Base-by-base conservation (phyloP, 2,113 vertebrate species). In the Aspiorhynchus laticeps region DNA sequence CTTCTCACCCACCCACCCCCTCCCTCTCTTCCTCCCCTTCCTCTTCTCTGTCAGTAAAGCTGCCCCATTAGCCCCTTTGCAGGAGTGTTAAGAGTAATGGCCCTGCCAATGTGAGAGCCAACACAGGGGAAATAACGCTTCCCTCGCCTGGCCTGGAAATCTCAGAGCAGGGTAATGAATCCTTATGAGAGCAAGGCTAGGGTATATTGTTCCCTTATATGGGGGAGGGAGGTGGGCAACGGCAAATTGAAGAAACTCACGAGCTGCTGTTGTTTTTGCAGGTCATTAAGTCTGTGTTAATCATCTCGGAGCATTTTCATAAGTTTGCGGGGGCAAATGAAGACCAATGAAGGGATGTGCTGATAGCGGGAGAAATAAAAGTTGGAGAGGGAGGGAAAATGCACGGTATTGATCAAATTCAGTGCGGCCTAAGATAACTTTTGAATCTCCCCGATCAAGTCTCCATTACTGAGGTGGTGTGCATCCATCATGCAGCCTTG, bases 41-140 rank as follows among this genome's bases (percentile, higher is more conserved):
- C 85, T 73, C 83, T 80, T 83, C 87, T 84, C 90, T 89, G 80
- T 88, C 86, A 88, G 82, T 88, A 89, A 83, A 88, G 87, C 84
- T 89, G 85, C 90, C 87, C 89, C 88, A 89, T 89, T 89, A 87
- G 80, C 87, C 88, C 87, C 87, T 86, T 80, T 67, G 53, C 86
- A 83, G 76, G 86, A 88, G 90, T 85, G 86, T 90, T 89, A 91
- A 88, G 89, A 92, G 89, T 90, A 90, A 92, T 90, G 89, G 88
- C 85, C 89, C 88, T 90, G 89, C 89, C 88, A 86, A 79, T 84
- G 87, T 74, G 81, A 88, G 85, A 85, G 82, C 84, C 87, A 91
- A 86, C 90, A 89, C 89, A 91, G 78, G 89, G 89, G 91, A 92
- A 92, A 91, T 91, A 90, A 90, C 80, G 86, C 79, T 87, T 87